phyloP scores from a whole-genome alignment of 1,140 invertebrate genomes.

The Drosophila ficusphila region DNA sequence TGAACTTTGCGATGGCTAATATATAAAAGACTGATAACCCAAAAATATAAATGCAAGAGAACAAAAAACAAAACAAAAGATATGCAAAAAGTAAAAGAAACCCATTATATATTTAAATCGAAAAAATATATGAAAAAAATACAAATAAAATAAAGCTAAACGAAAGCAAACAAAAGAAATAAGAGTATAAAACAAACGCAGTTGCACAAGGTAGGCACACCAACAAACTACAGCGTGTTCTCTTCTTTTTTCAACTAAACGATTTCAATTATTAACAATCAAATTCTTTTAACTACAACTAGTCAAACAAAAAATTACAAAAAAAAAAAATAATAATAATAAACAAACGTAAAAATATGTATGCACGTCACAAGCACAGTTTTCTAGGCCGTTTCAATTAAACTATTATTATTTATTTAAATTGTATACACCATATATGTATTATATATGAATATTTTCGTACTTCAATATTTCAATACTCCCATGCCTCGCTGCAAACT shows the following conservation, averaged over 20 bases:
- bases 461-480: slow-evolving; percentile 41
- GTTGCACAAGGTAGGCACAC: slow-evolving; percentile 84
- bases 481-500: slow-evolving; percentile 47
- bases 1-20: slow-evolving; percentile 84
- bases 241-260: slow-evolving; percentile 68
- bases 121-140: slow-evolving; percentile 53
- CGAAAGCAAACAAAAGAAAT: slow-evolving; percentile 64
- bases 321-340: slow-evolving; percentile 29
- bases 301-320: slow-evolving; percentile 36
- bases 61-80: slow-evolving; percentile 55
- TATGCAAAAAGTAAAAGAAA: slow-evolving; percentile 40
- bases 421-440: slow-evolving; percentile 59
- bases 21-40: slow-evolving; percentile 83
- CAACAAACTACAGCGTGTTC: slow-evolving; percentile 78
- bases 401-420: slow-evolving; percentile 72
- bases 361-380: slow-evolving; percentile 81
- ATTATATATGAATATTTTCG: slow-evolving; percentile 69
- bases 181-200: slow-evolving; percentile 81
- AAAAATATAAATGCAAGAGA: slow-evolving; percentile 67
- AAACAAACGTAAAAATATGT: slow-evolving; percentile 67
- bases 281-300: slow-evolving; percentile 44
- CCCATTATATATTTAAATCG: slow-evolving; percentile 70
- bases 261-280: slow-evolving; percentile 71
- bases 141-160: slow-evolving; percentile 42
- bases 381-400: slow-evolving; percentile 76